Base-by-base conservation (phyloP, 2,113 vertebrate species). In the Rutilus rutilus region DNA sequence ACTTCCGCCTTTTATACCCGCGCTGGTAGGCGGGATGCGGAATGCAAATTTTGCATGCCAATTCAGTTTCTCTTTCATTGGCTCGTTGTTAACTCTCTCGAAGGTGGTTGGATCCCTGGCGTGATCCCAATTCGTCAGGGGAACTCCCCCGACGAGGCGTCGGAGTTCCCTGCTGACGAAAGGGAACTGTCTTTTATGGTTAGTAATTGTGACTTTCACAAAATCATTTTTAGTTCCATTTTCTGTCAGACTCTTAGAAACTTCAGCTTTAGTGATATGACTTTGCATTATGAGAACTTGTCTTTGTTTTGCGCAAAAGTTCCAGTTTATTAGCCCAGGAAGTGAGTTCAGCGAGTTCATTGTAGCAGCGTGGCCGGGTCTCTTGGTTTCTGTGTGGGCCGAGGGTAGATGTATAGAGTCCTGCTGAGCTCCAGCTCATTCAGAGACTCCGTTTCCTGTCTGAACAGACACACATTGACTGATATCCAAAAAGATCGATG, bases 321-420 rank as follows among this genome's bases (percentile, higher is more conserved):
- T 73, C 2, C 60, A 73, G 42, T 87, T 69, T 82, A 71, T 82
- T 85, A 50, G 42, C 54, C 71, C 78, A 36, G 54, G 54, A 80
- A 71, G 36, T 33, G 42, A 89, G 92, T 91, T 93, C 90, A 93
- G 11, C 27, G 88, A 90, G 91, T 91, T 27, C 91, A 91, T 57
- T 81, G 82, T 52, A 81, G 33, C 36, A 78, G 54, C 9, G 7
- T 17, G 36, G 59, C 82, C 39, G 33, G 39, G 15, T 77, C 33
- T 78, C 52, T 30, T 25, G 64, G 62, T 83, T 30, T 60, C 54
- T 82, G 71, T 86, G 78, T 89, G 85, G 78, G 85, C 83, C 67
- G 82, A 82, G 73, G 52, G 59, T 60, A 81, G 77, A 84, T 86
- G 71, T 87, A 82, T 87, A 64, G 84, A 78, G 75, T 88, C 74